Conservation (phyloP, 92 coral and sea anemone species). For the Parazoanthus atlanticus region DNA sequence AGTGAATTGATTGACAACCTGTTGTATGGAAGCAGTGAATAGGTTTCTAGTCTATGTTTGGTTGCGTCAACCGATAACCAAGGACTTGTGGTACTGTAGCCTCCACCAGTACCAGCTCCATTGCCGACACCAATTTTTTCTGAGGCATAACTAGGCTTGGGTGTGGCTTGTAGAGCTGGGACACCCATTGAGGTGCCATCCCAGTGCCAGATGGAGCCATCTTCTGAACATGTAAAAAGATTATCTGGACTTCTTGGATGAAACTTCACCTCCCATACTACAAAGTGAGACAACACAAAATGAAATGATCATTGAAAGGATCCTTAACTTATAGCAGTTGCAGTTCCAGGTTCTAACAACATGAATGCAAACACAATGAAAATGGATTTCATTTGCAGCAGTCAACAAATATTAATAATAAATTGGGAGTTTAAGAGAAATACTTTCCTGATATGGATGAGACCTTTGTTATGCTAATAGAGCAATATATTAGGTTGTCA, state of each 20-base stretch:
- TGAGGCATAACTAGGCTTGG: slow-evolving; percentile 53
- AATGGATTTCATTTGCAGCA: too few relatives aligned
- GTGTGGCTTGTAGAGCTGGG: slow-evolving; percentile 46
- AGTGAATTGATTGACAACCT: slow-evolving; percentile 92
- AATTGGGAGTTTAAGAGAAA: too few relatives aligned
- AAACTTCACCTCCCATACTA: slow-evolving; percentile 98
- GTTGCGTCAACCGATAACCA: slow-evolving; percentile 99
- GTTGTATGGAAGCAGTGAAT: slow-evolving; percentile 86
- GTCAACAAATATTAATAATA: too few relatives aligned
- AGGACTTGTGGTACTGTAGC: slow-evolving; percentile 70
- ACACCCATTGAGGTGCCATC: slow-evolving; percentile 92
- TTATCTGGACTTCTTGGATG: slow-evolving; percentile 94
- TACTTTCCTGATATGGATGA: too few relatives aligned
- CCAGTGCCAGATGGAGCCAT: slow-evolving; percentile 99
- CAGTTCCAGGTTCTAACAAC: too few relatives aligned
- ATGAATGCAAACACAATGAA: too few relatives aligned
- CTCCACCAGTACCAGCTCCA: slow-evolving; percentile 65
- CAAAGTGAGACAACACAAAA: neutral
- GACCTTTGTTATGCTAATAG: too few relatives aligned
- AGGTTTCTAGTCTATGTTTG: slow-evolving; percentile 96
- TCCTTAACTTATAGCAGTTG: too few relatives aligned
- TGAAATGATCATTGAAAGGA: neutral
- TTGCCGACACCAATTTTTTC: slow-evolving; percentile 40
- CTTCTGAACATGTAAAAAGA: slow-evolving; percentile 95
- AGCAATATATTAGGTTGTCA: too few relatives aligned